Percentiles rank a stretch among this genome's conserved stretches.
These are phyloP conservation scores for Pachycephala philippinensis DNA, from an alignment of 2,113 vertebrate genomes.

Conservation along the genomic window DNA sequence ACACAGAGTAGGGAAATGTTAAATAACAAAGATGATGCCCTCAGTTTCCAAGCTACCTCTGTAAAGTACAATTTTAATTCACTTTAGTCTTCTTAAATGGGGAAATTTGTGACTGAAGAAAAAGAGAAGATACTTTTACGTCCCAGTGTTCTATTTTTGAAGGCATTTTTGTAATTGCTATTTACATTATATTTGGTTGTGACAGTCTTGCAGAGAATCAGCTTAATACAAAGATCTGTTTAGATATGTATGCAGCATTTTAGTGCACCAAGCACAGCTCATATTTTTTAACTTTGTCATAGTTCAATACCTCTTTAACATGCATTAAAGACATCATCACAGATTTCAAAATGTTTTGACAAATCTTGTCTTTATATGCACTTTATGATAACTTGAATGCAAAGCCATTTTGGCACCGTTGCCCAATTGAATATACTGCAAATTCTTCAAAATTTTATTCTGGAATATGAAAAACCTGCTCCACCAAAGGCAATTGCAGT, in stretches of 20 bases:
- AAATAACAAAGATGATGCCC: background rate
- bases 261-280: background rate
- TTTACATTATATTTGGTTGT: background rate
- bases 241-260: background rate
- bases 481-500: background rate
- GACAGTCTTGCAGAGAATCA: background rate
- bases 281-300: background rate
- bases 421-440: background rate
- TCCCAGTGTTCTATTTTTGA: background rate
- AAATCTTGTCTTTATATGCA: background rate
- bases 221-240: background rate
- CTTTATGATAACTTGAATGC: background rate
- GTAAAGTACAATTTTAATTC: background rate
- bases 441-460: background rate
- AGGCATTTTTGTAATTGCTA: background rate
- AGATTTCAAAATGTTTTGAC: constrained; percentile 14
- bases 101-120: background rate
- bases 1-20: background rate
- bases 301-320: background rate
- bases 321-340: background rate
- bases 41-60: background rate
- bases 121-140: background rate
- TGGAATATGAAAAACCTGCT: background rate
- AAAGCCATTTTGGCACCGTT: background rate
- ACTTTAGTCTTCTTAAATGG: background rate